Percentiles rank a stretch among this genome's conserved stretches.
Evolutionary conservation across 2,888 invertebrate species (phyloP).

Genomic region (Drosophila gaucha): DNA sequence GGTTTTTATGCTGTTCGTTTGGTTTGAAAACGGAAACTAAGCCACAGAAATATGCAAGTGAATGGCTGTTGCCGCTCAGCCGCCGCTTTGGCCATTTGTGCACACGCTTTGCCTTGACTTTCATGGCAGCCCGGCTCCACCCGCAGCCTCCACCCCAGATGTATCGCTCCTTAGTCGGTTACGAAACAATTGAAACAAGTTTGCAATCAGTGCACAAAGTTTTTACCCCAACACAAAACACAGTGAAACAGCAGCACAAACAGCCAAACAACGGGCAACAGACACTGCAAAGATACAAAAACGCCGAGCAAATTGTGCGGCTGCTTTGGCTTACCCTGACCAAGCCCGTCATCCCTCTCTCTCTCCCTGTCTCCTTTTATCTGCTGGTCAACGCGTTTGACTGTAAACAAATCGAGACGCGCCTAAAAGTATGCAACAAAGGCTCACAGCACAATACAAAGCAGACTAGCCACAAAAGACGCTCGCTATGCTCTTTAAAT

Average conservation of each 20-base stretch:
- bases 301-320: constrained; percentile 71
- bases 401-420: constrained; percentile 64
- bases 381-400: constrained; percentile 45
- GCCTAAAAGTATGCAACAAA: constrained; percentile 66
- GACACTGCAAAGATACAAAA: constrained; percentile 61
- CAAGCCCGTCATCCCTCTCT: not conserved
- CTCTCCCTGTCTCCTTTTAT: not conserved
- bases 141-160: not conserved
- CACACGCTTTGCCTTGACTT: constrained; percentile 62
- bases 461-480: not conserved
- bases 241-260: constrained; percentile 24
- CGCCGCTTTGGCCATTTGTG: constrained; percentile 40
- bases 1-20: constrained; percentile 67
- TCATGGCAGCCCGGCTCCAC: constrained; percentile 31
- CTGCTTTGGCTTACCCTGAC: constrained; percentile 31
- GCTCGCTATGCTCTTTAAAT: not conserved
- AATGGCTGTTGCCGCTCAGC: constrained; percentile 53
- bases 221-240: constrained; percentile 52
- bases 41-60: constrained; percentile 74
- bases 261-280: constrained; percentile 37
- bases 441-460: constrained; percentile 8
- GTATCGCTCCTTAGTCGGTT: constrained; percentile 34
- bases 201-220: constrained; percentile 76
- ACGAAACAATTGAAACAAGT: constrained; percentile 77
- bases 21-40: constrained; percentile 70